Evolutionary conservation across 2,888 invertebrate species (phyloP).

Genomic region (Microchrysa polita): DNA sequence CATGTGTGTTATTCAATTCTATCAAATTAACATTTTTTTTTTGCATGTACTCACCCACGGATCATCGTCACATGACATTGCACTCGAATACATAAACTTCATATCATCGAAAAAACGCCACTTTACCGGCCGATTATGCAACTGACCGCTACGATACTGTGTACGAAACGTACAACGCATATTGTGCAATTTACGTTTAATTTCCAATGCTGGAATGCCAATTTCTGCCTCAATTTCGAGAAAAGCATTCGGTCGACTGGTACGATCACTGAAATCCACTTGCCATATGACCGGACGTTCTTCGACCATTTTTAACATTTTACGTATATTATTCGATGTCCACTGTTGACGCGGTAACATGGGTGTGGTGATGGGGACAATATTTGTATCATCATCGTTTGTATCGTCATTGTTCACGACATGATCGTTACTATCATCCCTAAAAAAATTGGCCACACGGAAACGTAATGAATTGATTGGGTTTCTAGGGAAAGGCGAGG

Average conservation of each 20-base stretch:
- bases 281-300: conserved; percentile 40
- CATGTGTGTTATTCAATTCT: conserved; percentile 10
- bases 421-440: too few species aligned
- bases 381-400: too few species aligned
- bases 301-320: conserved; percentile 38
- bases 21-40: neutral
- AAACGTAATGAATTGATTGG: too few species aligned
- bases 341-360: conserved; percentile 20
- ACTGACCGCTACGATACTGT: conserved; percentile 20
- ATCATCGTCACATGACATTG: conserved; percentile 17
- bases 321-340: conserved; percentile 22
- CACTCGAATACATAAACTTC: conserved; percentile 42
- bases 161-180: conserved; percentile 41
- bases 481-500: too few species aligned
- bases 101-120: conserved; percentile 34
- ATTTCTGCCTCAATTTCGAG: conserved; percentile 35
- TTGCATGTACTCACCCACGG: conserved; percentile 29
- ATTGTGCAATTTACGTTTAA: conserved; percentile 38
- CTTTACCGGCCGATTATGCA: conserved; percentile 17
- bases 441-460: too few species aligned
- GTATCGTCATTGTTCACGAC: too few species aligned
- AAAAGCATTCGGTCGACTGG: conserved; percentile 27
- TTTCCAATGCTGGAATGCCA: conserved; percentile 27
- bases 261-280: conserved; percentile 39
- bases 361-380: too few species aligned